Evolutionary conservation across 2,888 invertebrate species (phyloP).

Genomic region (Lottia gigantea): DNA sequence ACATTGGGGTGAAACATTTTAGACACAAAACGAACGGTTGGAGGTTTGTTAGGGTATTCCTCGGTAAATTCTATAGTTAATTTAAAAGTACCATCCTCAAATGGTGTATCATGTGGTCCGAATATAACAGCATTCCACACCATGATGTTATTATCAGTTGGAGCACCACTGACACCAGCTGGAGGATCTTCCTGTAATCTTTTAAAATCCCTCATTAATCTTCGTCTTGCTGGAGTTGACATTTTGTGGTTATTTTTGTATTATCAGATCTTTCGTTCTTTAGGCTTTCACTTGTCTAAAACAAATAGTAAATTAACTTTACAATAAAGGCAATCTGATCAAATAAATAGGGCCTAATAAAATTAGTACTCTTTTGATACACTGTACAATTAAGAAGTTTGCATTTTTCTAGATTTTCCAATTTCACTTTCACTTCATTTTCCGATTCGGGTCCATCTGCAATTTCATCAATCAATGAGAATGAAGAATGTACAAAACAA

Average conservation of each 20-base stretch:
- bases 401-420: too few species aligned
- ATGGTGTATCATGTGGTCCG: constrained; percentile 88
- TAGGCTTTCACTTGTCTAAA: too few species aligned
- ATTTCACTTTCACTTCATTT: too few species aligned
- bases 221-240: constrained; percentile 98
- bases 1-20: constrained; percentile 99
- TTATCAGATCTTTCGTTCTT: too few species aligned
- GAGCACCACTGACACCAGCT: constrained; percentile 98
- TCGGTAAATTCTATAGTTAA: constrained; percentile 99
- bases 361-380: too few species aligned
- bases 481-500: too few species aligned
- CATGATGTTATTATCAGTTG: constrained; percentile 99
- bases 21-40: constrained; percentile 98
- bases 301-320: too few species aligned
- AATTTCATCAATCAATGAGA: too few species aligned
- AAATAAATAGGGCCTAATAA: too few species aligned
- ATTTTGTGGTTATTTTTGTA: constrained; percentile 71
- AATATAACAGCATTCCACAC: constrained; percentile 99
- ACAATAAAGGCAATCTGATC: too few species aligned
- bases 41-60: constrained; percentile 99
- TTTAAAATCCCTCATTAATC: constrained; percentile 92
- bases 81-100: constrained; percentile 99
- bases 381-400: too few species aligned
- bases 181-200: constrained; percentile 97
- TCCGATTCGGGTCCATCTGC: too few species aligned